A percentile compares a stretch with the other conserved stretches of the same genome.
phyloP scores from a whole-genome alignment of 2,888 invertebrate species.

The Parthenolecanium corni region DNA sequence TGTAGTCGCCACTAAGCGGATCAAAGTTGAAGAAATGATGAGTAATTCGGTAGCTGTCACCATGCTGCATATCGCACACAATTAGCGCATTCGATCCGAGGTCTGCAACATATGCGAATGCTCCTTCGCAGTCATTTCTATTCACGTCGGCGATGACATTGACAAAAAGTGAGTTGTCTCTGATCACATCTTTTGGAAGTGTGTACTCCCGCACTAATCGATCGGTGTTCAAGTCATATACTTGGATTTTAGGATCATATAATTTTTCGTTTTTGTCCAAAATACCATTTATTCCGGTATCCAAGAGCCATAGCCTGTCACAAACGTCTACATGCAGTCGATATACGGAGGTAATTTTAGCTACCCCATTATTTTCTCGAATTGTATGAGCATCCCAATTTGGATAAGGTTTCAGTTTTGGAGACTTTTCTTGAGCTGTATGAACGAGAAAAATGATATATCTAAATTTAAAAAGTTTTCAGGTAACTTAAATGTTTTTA shows the following conservation, averaged over 20 bases:
- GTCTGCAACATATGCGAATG: slow-evolving; percentile 67
- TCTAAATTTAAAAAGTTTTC: too few species aligned
- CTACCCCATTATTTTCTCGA: slow-evolving; percentile 38
- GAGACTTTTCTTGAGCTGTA: slow-evolving; percentile 43
- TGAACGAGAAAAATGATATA: slow-evolving; percentile 11
- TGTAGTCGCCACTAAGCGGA: slow-evolving; percentile 60
- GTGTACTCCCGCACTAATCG: slow-evolving; percentile 55
- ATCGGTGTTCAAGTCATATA: slow-evolving; percentile 66
- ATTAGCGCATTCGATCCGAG: slow-evolving; percentile 56
- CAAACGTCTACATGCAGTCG: slow-evolving; percentile 62
- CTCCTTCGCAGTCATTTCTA: slow-evolving; percentile 57
- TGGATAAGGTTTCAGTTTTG: slow-evolving; percentile 62
- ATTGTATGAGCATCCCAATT: slow-evolving; percentile 66
- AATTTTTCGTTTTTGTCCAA: slow-evolving; percentile 46
- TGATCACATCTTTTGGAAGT: slow-evolving; percentile 55
- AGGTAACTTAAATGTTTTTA: too few species aligned
- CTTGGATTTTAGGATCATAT: slow-evolving; percentile 52
- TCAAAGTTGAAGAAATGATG: slow-evolving; percentile 65
- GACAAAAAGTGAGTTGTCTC: slow-evolving; percentile 61
- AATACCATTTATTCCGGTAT: slow-evolving; percentile 62
- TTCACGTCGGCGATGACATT: slow-evolving; percentile 64
- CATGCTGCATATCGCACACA: slow-evolving; percentile 60
- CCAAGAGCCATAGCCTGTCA: slow-evolving; percentile 65
- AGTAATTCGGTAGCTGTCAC: slow-evolving; percentile 65
- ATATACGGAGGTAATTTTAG: slow-evolving; percentile 52